Evolutionary conservation across 1,140 invertebrate genomes (phyloP).

Genomic region (Microplitis demolitor): DNA sequence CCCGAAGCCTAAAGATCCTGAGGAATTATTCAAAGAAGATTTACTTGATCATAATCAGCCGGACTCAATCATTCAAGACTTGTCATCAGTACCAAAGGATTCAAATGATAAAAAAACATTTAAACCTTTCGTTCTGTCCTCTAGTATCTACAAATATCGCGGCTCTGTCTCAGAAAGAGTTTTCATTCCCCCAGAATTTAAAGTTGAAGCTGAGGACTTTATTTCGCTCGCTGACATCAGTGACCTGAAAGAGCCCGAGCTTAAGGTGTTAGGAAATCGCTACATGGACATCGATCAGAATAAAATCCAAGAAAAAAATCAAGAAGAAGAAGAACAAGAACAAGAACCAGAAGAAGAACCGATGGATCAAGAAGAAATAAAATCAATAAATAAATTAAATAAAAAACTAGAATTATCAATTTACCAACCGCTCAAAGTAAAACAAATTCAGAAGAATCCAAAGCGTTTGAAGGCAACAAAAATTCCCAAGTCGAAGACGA

Average conservation of each 20-base stretch:
- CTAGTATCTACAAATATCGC: conserved; percentile 44
- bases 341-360: conserved; percentile 9
- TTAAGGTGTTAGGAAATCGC: not conserved
- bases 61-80: too few species aligned
- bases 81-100: not conserved
- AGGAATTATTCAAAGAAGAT: conserved; percentile 5
- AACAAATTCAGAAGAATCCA: conserved; percentile 46
- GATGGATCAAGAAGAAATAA: not conserved
- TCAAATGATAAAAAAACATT: not conserved
- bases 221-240: not conserved
- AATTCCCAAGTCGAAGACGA: conserved; percentile 42
- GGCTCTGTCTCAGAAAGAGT: conserved; percentile 37
- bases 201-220: too few species aligned
- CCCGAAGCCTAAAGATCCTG: conserved; percentile 16
- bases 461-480: conserved; percentile 51
- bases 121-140: conserved; percentile 19
- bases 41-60: not conserved
- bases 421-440: conserved; percentile 53
- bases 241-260: conserved; percentile 5
- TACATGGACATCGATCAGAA: conserved; percentile 16
- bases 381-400: conserved; percentile 6
- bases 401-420: conserved; percentile 22
- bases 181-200: conserved; percentile 38
- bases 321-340: conserved; percentile 12
- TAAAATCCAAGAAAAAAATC: not conserved